Conservation (phyloP, 2,113 vertebrate genomes). For the Tychaedon coryphoeus region DNA sequence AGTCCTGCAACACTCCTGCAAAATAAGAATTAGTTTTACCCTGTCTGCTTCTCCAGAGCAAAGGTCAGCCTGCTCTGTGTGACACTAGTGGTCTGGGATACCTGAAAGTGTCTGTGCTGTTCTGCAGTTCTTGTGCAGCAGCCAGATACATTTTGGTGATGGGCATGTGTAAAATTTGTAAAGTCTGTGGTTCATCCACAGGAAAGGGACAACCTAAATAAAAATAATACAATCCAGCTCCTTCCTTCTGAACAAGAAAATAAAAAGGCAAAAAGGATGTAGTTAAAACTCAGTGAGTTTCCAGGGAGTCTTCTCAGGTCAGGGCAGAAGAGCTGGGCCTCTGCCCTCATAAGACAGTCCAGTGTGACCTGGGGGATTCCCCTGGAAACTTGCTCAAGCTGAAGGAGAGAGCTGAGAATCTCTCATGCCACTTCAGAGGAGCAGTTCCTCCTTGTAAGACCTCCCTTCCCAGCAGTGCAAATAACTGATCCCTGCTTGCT, state of each 20-base stretch:
- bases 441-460: not conserved
- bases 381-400: not conserved
- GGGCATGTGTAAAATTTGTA: not conserved
- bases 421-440: not conserved
- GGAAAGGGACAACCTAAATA: not conserved
- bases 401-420: not conserved
- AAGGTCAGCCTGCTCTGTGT: not conserved
- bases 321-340: not conserved
- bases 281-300: not conserved
- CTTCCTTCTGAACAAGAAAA: not conserved
- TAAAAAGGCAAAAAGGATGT: not conserved
- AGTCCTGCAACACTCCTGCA: conserved; percentile 12
- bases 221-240: not conserved
- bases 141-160: not conserved
- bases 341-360: rapidly evolving
- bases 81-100: not conserved
- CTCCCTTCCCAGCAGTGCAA: not conserved
- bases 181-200: not conserved
- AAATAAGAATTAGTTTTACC: not conserved
- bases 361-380: not conserved
- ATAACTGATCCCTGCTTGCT: not conserved
- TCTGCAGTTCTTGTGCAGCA: not conserved
- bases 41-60: not conserved
- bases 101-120: not conserved
- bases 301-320: not conserved